Evolutionary conservation across 92 coral and sea anemone genomes (phyloP).

Genomic region (Diadumene lineata): DNA sequence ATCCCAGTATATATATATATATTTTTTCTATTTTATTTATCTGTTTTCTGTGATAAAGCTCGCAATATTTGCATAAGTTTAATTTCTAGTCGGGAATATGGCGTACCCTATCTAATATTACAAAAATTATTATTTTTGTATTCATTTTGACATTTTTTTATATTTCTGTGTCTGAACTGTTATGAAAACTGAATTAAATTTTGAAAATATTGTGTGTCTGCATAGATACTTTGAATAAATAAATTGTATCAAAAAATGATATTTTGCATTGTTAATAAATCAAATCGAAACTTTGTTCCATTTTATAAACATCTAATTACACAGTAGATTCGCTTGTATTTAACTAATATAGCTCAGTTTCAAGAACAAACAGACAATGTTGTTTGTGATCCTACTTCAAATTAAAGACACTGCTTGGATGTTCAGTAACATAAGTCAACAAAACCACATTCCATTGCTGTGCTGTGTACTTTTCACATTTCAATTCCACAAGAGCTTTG

Average conservation of each 20-base stretch:
- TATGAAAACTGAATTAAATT: not conserved
- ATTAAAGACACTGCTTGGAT: not conserved
- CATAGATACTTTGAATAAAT: not conserved
- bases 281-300: not conserved
- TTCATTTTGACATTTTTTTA: not conserved
- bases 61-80: conserved; percentile 17
- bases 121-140: not conserved
- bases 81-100: conserved; percentile 6
- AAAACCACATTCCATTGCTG: not conserved
- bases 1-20: conserved; percentile 2
- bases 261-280: not conserved
- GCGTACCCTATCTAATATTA: conserved; percentile 7
- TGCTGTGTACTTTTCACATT: not conserved
- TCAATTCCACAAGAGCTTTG: conserved; percentile 11
- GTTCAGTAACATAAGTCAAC: conserved; percentile 9
- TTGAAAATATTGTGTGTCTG: not conserved
- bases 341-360: conserved; percentile 15
- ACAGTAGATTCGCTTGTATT: conserved; percentile 3
- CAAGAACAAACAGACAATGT: conserved; percentile 1
- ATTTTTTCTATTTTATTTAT: not conserved
- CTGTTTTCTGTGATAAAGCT: conserved; percentile 1
- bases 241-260: not conserved
- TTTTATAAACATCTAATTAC: too few species aligned
- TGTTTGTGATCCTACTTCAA: conserved; percentile 5
- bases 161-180: not conserved